Evolutionary conservation across 2,888 invertebrate species (phyloP).

Genomic region (Pyrrhosoma nymphula): DNA sequence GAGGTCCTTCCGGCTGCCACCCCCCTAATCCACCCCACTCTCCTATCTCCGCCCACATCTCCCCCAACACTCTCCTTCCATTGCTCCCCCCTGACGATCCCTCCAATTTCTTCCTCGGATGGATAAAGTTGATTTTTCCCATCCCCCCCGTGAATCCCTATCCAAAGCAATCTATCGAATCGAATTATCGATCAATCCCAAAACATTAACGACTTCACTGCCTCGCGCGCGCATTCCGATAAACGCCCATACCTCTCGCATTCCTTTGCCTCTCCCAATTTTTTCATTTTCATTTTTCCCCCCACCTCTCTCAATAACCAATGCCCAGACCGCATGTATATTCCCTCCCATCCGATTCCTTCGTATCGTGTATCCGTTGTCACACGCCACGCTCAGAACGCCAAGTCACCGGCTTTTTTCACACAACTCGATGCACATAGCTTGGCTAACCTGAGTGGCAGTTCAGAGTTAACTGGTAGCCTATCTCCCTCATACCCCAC

Average conservation of each 20-base stretch:
- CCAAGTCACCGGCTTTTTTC: too few species aligned
- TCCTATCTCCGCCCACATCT: background rate
- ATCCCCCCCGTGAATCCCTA: background rate
- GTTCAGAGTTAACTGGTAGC: too few species aligned
- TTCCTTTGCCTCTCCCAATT: background rate
- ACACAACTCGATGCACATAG: too few species aligned
- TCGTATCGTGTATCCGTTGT: background rate
- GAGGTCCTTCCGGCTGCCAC: too few species aligned
- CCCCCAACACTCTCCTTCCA: conserved; percentile 9
- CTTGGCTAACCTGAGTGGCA: too few species aligned
- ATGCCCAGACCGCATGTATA: background rate
- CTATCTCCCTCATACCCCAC: too few species aligned
- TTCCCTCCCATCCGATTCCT: background rate
- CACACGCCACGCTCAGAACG: background rate
- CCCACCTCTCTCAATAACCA: background rate
- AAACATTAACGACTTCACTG: conserved; percentile 59
- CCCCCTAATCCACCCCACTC: background rate
- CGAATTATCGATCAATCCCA: conserved; percentile 65
- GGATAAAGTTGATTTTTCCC: conserved; percentile 9
- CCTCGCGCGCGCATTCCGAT: conserved; percentile 38
- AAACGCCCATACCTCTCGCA: background rate
- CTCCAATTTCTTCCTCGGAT: conserved; percentile 49
- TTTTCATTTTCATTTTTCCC: background rate
- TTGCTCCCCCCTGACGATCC: background rate
- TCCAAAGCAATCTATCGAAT: conserved; percentile 58